A percentile compares a stretch with the other conserved stretches of the same genome.
phyloP scores from a whole-genome alignment of 2,888 invertebrate genomes.

The Leptopilina syphax region DNA sequence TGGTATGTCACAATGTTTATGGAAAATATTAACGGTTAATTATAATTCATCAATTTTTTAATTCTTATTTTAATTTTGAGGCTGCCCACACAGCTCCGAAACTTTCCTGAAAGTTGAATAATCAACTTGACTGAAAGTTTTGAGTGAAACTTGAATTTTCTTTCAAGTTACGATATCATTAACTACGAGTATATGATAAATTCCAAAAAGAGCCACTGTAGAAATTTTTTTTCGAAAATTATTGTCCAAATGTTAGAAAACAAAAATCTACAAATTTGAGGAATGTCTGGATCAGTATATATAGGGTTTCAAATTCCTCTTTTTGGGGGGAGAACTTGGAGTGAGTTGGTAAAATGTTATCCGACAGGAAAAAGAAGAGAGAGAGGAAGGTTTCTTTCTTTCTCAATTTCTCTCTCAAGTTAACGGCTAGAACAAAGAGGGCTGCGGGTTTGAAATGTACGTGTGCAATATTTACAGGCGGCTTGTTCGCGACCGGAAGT shows the following conservation, averaged over 20 bases:
- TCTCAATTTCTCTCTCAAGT: slow-evolving; percentile 31
- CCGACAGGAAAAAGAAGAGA: background rate
- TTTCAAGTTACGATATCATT: too few species aligned
- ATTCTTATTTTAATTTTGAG: too few species aligned
- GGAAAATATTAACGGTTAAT: too few species aligned
- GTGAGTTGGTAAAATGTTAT: slow-evolving; percentile 21
- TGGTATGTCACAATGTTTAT: background rate
- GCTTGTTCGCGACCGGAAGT: slow-evolving; percentile 66
- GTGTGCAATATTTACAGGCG: slow-evolving; percentile 60
- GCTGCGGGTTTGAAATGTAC: slow-evolving; percentile 43
- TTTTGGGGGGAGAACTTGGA: background rate
- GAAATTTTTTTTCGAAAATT: background rate
- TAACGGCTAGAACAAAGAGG: slow-evolving; percentile 61
- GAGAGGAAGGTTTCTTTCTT: slow-evolving; percentile 41
- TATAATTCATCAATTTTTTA: too few species aligned
- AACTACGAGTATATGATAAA: too few species aligned
- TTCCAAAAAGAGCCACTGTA: background rate
- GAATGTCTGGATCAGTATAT: background rate
- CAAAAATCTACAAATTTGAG: background rate
- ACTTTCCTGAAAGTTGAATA: too few species aligned
- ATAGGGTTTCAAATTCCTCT: background rate
- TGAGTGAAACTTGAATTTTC: too few species aligned
- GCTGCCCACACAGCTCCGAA: too few species aligned
- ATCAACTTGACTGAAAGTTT: too few species aligned
- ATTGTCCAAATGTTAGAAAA: background rate